phyloP scores from a whole-genome alignment of 2,888 invertebrate genomes.

The Podotricha telesiphe region DNA sequence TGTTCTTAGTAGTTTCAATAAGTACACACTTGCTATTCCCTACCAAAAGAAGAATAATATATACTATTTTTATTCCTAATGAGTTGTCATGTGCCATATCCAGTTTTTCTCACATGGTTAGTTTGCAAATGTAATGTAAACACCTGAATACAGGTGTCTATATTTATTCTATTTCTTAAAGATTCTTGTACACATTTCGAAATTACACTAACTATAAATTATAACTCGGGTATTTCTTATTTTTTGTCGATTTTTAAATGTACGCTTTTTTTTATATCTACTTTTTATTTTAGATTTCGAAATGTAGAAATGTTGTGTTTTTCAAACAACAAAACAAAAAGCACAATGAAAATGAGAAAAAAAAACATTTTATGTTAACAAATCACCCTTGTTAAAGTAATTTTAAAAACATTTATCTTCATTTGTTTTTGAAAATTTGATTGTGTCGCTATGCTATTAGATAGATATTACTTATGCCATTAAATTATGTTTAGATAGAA shows the following conservation, averaged over 20 bases:
- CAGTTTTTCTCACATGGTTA: neutral
- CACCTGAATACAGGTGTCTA: neutral
- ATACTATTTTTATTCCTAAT: constrained; percentile 53
- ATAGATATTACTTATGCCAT: neutral
- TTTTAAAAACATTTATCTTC: too few species aligned
- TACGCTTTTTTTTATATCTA: too few species aligned
- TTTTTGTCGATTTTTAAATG: too few species aligned
- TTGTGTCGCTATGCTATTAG: neutral
- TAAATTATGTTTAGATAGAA: neutral
- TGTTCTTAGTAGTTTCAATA: constrained; percentile 61
- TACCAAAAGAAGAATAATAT: constrained; percentile 52
- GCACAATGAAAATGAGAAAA: too few species aligned
- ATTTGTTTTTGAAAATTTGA: too few species aligned
- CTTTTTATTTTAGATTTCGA: too few species aligned
- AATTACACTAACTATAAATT: neutral
- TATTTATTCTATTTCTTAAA: neutral
- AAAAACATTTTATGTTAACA: too few species aligned
- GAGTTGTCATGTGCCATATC: constrained; percentile 28
- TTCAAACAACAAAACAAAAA: too few species aligned
- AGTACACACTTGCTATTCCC: constrained; percentile 49
- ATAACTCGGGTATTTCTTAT: too few species aligned
- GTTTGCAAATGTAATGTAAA: neutral
- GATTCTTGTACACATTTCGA: too few species aligned
- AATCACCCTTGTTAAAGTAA: too few species aligned
- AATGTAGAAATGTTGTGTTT: too few species aligned